Evolutionary conservation across 1,140 invertebrate genomes (phyloP).

Genomic region (Ips typographus): DNA sequence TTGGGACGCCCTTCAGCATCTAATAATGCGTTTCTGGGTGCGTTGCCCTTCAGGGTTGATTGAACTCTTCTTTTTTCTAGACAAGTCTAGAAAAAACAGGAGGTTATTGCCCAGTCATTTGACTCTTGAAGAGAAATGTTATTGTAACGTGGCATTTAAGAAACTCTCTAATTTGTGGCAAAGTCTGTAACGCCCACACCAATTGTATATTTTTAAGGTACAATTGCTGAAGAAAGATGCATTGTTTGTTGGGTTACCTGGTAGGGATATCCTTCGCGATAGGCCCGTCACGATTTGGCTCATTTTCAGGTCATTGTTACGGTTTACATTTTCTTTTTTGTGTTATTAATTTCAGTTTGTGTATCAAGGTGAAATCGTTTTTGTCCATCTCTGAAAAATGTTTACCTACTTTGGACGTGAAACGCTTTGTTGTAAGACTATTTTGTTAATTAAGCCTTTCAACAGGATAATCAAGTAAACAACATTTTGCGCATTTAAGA

Average conservation of each 20-base stretch:
- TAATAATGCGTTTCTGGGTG: not conserved
- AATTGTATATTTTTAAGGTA: constrained; percentile 11
- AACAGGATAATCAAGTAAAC: no score
- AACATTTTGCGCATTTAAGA: no score
- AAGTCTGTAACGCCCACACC: not conserved
- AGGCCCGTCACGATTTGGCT: constrained; percentile 29
- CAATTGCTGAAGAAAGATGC: constrained; percentile 11
- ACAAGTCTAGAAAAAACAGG: not conserved
- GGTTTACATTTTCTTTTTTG: constrained; percentile 26
- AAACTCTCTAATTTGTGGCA: not conserved
- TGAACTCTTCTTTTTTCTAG: not conserved
- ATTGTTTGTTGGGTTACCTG: constrained; percentile 13
- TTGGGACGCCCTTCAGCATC: no score
- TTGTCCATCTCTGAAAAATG: constrained; percentile 21
- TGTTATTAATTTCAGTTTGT: constrained; percentile 23
- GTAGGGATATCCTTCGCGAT: constrained; percentile 20
- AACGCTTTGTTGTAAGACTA: constrained; percentile 3
- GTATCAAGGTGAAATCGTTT: constrained; percentile 22
- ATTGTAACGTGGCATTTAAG: no score
- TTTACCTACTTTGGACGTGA: constrained; percentile 14
- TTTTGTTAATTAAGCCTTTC: not conserved
- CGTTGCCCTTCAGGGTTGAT: constrained; percentile 4
- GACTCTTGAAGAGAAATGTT: no score
- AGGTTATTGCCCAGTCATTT: not conserved
- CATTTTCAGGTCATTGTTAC: constrained; percentile 27